Evolutionary conservation across 1,140 invertebrate species (phyloP).

Genomic region (Augochlora pura): DNA sequence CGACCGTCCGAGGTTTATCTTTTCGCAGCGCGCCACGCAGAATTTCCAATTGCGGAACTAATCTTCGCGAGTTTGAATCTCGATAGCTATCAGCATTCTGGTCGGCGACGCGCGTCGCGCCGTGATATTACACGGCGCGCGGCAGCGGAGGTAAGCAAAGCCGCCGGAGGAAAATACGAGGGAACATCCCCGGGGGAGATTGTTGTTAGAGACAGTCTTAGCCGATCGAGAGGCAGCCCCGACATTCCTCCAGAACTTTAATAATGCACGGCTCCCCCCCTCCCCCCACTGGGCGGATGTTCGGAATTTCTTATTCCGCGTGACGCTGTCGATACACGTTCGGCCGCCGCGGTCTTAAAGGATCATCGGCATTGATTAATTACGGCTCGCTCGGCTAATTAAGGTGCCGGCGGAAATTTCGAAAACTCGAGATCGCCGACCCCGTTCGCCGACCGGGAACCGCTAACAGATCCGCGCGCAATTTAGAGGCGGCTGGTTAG

Average conservation of each 20-base stretch:
- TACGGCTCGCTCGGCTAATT: too few species aligned
- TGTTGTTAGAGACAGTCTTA: conserved; percentile 12
- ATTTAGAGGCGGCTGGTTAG: too few species aligned
- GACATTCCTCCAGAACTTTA: conserved; percentile 3
- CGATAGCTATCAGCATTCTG: conserved; percentile 42
- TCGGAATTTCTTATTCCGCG: background rate
- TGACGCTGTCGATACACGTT: background rate
- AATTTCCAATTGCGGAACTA: conserved; percentile 48
- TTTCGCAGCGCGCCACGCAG: conserved; percentile 20
- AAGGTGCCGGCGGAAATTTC: too few species aligned
- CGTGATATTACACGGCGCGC: conserved; percentile 25
- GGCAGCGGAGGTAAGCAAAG: conserved; percentile 15
- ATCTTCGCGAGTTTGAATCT: conserved; percentile 45
- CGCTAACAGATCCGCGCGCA: too few species aligned
- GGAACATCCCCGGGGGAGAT: conserved; percentile 3
- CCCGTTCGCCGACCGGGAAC: too few species aligned
- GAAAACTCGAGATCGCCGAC: too few species aligned
- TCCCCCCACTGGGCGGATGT: too few species aligned
- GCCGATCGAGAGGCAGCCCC: background rate
- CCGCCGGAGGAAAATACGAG: conserved; percentile 18
- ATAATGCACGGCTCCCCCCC: conserved; percentile 5
- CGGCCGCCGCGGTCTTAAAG: background rate
- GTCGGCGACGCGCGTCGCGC: background rate
- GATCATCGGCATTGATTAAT: too few species aligned
- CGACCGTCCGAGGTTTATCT: conserved; percentile 7